phyloP scores from a whole-genome alignment of 2,113 vertebrate genomes.

The Epinephelus lanceolatus region DNA sequence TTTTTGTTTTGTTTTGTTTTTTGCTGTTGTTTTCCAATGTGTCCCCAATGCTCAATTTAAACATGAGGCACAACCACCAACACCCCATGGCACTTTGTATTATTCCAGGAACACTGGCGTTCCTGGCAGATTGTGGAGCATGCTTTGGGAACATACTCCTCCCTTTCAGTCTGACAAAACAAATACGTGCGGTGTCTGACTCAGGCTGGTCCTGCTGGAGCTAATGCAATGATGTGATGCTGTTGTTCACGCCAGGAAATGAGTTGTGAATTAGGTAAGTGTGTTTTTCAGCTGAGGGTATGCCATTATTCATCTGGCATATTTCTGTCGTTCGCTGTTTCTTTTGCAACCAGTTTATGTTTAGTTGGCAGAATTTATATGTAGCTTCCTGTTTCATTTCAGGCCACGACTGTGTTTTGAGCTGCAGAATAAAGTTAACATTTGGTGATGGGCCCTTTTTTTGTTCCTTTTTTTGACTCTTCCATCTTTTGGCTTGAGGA shows the following conservation, averaged over 20 bases:
- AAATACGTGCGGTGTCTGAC: conserved; percentile 35
- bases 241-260: conserved; percentile 25
- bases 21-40: not conserved
- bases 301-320: not conserved
- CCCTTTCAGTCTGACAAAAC: conserved; percentile 42
- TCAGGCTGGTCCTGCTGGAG: conserved; percentile 45
- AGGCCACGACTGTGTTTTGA: not conserved
- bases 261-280: conserved; percentile 42
- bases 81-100: conserved; percentile 26
- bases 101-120: conserved; percentile 23
- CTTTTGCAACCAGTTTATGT: not conserved
- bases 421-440: not conserved
- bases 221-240: conserved; percentile 39
- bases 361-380: not conserved
- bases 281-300: conserved; percentile 20
- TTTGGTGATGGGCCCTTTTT: not conserved
- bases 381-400: not conserved
- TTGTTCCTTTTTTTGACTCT: not conserved
- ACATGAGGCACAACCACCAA: conserved; percentile 38
- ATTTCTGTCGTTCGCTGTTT: not conserved
- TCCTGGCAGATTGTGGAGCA: conserved; percentile 16
- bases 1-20: not conserved
- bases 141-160: conserved; percentile 41
- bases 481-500: not conserved
- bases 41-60: conserved; percentile 47